Conservation (phyloP, 2,797 vertebrate species). For the Myotis planiceps region DNA sequence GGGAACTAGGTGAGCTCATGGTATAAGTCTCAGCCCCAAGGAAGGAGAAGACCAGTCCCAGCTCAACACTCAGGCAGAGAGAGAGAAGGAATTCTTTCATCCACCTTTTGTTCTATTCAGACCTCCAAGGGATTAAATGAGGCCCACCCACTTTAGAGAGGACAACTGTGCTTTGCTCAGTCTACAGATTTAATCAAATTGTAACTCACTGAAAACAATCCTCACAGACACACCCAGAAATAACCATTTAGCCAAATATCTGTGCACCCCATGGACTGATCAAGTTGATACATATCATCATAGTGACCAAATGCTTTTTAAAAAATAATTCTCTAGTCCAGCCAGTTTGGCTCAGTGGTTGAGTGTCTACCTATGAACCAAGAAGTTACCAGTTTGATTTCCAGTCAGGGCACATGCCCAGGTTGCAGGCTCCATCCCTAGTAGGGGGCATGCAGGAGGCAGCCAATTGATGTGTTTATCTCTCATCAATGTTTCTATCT, state of each 20-base stretch:
- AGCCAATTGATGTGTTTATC: no score
- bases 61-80: neutral
- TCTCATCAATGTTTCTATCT: no score
- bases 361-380: no score
- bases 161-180: neutral
- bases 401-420: no score
- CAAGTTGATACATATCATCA: neutral
- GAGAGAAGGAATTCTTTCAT: neutral
- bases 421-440: no score
- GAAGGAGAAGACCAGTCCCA: neutral
- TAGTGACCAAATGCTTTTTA: neutral
- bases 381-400: no score
- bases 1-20: no score
- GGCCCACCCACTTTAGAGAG: neutral
- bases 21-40: neutral
- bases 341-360: no score
- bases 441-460: no score
- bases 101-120: neutral
- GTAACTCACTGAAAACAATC: neutral
- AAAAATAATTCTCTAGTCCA: no score
- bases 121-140: neutral
- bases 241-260: neutral
- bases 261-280: neutral
- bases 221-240: neutral
- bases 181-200: neutral